A percentile compares a stretch with the other conserved stretches of the same genome.
Evolutionary conservation across 2,888 invertebrate species (phyloP).

Genomic region (Tetranychus piercei): DNA sequence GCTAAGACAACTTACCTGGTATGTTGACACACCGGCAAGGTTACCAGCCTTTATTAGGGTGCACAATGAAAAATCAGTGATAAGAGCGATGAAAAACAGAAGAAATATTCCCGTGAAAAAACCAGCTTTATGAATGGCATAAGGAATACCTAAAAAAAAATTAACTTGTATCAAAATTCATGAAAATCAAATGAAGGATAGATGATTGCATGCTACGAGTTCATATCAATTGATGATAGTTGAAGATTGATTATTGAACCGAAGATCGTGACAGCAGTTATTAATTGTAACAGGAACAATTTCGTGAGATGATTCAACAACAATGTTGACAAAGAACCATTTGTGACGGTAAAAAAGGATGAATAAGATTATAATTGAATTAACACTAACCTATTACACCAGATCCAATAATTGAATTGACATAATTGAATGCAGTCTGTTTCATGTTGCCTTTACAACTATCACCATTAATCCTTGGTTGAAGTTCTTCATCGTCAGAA

Average conservation of each 20-base stretch:
- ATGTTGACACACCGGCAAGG: conserved; percentile 55
- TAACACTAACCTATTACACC: conserved; percentile 54
- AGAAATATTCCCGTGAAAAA: conserved; percentile 54
- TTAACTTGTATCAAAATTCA: background rate
- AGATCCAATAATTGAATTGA: conserved; percentile 69
- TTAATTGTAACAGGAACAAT: background rate
- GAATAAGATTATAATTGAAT: background rate
- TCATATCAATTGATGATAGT: background rate
- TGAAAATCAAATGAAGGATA: background rate
- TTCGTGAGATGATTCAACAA: background rate
- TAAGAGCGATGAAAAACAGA: conserved; percentile 46
- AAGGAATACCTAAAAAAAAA: conserved; percentile 45
- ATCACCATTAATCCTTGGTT: background rate
- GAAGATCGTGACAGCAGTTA: background rate
- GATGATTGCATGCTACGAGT: background rate
- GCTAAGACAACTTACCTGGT: conserved; percentile 40
- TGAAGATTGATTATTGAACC: background rate
- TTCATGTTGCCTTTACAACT: conserved; percentile 22
- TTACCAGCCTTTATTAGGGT: conserved; percentile 57
- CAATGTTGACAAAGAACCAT: background rate
- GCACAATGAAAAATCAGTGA: conserved; percentile 63
- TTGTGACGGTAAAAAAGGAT: background rate
- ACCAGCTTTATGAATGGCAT: conserved; percentile 57
- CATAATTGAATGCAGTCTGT: conserved; percentile 52
- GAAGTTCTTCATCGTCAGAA: background rate